Evolutionary conservation across 1,140 invertebrate species (phyloP).

Genomic region (Drosophila orosa): DNA sequence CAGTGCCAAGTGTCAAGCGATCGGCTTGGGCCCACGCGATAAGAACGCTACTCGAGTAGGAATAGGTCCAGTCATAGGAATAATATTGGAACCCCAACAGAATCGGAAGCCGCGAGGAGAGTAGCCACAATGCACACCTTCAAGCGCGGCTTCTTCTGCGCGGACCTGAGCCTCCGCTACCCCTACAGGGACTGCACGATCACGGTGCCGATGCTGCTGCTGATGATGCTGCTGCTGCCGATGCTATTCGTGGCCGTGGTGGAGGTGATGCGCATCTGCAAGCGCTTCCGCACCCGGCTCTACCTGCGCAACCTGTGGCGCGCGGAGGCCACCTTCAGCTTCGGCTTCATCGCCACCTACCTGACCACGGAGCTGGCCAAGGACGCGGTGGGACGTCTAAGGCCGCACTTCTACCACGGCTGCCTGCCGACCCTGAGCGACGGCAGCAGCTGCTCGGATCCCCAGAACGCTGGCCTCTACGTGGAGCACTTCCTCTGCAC

Average conservation of each 20-base stretch:
- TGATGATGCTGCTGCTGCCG: conserved; percentile 74
- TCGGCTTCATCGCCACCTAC: conserved; percentile 80
- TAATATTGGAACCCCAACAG: background rate
- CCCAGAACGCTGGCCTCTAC: conserved; percentile 86
- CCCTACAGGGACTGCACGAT: conserved; percentile 78
- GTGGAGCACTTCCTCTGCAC: conserved; percentile 88
- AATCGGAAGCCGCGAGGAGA: background rate
- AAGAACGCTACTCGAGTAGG: conserved; percentile 11
- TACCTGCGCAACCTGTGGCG: conserved; percentile 74
- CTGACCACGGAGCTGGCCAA: conserved; percentile 78
- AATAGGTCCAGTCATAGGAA: background rate
- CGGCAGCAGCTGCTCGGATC: conserved; percentile 85
- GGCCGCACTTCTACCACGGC: conserved; percentile 84
- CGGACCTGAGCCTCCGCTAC: conserved; percentile 71
- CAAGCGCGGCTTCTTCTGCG: conserved; percentile 78
- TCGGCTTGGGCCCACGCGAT: conserved; percentile 35
- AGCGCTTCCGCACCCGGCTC: conserved; percentile 65
- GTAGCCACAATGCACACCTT: conserved; percentile 65
- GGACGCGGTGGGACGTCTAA: conserved; percentile 68
- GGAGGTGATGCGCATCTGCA: conserved; percentile 76
- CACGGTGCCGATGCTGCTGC: conserved; percentile 76
- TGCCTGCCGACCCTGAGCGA: conserved; percentile 87
- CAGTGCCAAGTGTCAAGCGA: conserved; percentile 30
- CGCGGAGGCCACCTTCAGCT: conserved; percentile 70
- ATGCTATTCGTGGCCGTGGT: conserved; percentile 79